A percentile compares a stretch with the other conserved stretches of the same genome.
Evolutionary conservation across 2,113 vertebrate species (phyloP).

Genomic region (Condylura cristata): DNA sequence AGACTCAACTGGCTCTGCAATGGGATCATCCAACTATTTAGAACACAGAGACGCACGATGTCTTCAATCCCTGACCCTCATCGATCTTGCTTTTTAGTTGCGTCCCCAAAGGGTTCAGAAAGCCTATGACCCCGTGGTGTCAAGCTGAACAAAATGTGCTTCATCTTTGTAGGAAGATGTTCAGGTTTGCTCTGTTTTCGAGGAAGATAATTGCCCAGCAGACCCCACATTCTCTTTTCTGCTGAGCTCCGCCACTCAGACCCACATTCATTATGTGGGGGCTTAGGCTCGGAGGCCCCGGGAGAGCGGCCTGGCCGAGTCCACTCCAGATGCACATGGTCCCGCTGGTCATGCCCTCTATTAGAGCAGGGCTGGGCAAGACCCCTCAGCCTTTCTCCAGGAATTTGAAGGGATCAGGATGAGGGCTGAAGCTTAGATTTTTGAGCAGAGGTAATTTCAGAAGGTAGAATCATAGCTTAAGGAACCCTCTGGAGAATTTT

Average conservation of each 20-base stretch:
- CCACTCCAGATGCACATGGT: slow-evolving; percentile 63
- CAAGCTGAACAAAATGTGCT: not conserved
- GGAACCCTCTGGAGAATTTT: slow-evolving; percentile 86
- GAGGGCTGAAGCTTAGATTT: slow-evolving; percentile 85
- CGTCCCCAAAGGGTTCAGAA: not conserved
- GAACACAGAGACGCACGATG: not conserved
- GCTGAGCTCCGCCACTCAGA: slow-evolving; percentile 37
- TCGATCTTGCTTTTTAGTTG: not conserved
- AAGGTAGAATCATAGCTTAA: slow-evolving; percentile 87
- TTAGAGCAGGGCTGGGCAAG: slow-evolving; percentile 78
- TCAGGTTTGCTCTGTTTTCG: not conserved
- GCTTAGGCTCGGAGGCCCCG: slow-evolving; percentile 49
- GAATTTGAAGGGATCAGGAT: slow-evolving; percentile 86
- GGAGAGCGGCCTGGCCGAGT: slow-evolving; percentile 46
- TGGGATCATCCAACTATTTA: not conserved
- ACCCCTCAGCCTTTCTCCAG: slow-evolving; percentile 79
- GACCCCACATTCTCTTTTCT: not conserved
- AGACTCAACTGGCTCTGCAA: not conserved
- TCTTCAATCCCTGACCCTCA: not conserved
- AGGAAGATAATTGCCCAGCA: slow-evolving; percentile 59
- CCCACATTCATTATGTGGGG: slow-evolving; percentile 62
- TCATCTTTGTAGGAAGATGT: not conserved
- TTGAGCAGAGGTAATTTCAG: slow-evolving; percentile 87
- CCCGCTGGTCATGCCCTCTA: slow-evolving; percentile 79
- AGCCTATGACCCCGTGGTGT: not conserved